Conservation (phyloP, 2,888 invertebrate species). For the Myopa tessellatipennis region DNA sequence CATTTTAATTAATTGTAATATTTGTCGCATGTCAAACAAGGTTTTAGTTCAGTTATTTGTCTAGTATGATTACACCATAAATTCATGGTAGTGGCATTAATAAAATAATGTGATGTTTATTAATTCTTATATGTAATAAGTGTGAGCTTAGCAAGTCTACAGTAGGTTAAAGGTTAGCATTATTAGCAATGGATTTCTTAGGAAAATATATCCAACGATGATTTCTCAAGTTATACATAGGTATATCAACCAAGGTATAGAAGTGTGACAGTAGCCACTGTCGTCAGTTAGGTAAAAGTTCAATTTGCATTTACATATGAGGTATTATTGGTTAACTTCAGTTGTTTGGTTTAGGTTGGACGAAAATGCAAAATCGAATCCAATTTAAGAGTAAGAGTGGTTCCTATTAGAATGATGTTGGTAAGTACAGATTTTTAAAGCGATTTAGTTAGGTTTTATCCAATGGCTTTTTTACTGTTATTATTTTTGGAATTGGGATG, state of each 20-base stretch:
- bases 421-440: neutral
- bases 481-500: neutral
- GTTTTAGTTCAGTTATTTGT: conserved; percentile 5
- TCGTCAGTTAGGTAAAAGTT: neutral
- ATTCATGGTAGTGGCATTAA: neutral
- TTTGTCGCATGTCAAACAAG: conserved; percentile 9
- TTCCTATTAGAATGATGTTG: neutral
- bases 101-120: neutral
- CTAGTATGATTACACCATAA: neutral
- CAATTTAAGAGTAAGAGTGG: neutral
- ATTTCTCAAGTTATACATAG: neutral
- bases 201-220: conserved; percentile 20
- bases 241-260: neutral
- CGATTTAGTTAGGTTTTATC: conserved; percentile 4
- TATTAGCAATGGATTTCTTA: neutral
- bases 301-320: neutral
- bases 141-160: conserved; percentile 10
- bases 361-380: neutral
- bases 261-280: conserved; percentile 32
- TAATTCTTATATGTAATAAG: neutral
- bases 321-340: neutral
- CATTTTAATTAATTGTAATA: neutral
- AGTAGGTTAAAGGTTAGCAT: neutral
- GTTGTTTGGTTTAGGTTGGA: neutral
- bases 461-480: neutral